Percentiles rank a stretch among this genome's conserved stretches.
Conservation (phyloP, 2,797 vertebrate genomes). For the Lagorchestes hirsutus region DNA sequence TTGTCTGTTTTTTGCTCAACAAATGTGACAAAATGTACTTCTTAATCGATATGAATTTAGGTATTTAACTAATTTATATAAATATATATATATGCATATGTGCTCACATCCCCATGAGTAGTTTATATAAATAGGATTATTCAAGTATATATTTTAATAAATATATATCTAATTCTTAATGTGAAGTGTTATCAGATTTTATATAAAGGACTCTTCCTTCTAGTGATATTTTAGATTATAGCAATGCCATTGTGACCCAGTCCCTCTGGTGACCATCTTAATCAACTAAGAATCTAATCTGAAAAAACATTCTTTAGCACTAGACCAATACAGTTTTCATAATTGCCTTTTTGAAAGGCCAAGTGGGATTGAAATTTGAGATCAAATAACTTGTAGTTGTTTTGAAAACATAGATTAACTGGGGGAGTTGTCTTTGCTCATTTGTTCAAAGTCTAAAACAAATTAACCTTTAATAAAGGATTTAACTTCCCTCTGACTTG, state of each 20-base stretch:
- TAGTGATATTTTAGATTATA: background rate
- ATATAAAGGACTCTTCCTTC: background rate
- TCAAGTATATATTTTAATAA: background rate
- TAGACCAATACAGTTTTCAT: background rate
- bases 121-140: background rate
- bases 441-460: background rate
- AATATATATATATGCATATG: background rate
- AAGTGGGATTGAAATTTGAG: too few species aligned
- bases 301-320: background rate
- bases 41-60: too few species aligned
- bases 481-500: background rate
- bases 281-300: background rate
- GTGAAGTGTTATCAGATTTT: background rate
- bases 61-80: too few species aligned
- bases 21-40: too few species aligned
- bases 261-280: background rate
- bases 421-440: background rate
- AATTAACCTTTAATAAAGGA: background rate
- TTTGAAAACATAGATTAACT: background rate
- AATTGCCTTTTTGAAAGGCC: background rate
- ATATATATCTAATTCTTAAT: too few species aligned
- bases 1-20: too few species aligned
- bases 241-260: background rate
- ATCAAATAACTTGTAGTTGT: background rate
- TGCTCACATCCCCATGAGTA: background rate